Conservation (phyloP, 2,797 vertebrate genomes). For the Enteromius viviparus region DNA sequence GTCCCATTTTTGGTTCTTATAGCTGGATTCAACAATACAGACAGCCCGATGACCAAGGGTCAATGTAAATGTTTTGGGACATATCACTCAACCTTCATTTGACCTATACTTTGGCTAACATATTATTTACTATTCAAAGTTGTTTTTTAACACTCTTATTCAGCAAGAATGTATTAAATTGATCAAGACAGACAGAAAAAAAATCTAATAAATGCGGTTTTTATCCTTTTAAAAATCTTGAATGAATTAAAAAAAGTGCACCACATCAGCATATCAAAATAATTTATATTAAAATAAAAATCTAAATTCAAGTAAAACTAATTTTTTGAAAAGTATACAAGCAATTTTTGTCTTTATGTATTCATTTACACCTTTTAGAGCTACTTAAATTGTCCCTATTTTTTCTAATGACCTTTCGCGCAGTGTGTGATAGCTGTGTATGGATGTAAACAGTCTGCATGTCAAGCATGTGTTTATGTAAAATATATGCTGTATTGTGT, state of each 20-base stretch:
- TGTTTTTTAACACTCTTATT: not conserved
- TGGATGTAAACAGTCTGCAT: not conserved
- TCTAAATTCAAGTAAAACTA: no score
- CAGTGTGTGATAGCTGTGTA: not conserved
- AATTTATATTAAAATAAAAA: not conserved
- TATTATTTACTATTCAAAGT: not conserved
- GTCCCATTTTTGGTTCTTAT: constrained; percentile 11
- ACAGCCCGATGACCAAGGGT: not conserved
- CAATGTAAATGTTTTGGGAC: not conserved
- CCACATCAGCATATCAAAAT: not conserved
- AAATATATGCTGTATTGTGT: not conserved
- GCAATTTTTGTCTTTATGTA: not conserved
- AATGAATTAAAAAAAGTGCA: not conserved
- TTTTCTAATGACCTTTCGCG: not conserved
- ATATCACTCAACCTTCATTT: not conserved
- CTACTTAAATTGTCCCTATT: not conserved
- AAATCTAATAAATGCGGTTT: not conserved
- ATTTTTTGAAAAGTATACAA: not conserved
- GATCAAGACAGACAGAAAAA: not conserved
- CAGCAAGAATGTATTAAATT: not conserved
- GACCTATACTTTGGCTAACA: not conserved
- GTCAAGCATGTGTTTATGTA: not conserved
- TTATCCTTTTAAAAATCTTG: not conserved
- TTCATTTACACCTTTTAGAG: not conserved
- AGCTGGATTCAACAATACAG: not conserved